Evolutionary conservation across 2,113 vertebrate genomes (phyloP).

Genomic region (Pholis gunnellus): DNA sequence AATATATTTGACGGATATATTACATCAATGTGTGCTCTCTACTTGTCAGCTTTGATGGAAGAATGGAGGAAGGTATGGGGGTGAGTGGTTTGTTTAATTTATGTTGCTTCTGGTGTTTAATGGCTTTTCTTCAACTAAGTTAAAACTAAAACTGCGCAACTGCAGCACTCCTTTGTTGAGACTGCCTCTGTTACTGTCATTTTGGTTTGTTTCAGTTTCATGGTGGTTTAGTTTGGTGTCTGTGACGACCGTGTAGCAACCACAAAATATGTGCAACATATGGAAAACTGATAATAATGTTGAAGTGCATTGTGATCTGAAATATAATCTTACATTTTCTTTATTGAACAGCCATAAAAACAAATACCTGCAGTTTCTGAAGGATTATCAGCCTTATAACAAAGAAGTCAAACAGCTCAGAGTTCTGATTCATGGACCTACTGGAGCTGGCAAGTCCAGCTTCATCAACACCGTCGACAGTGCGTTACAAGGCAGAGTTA

Average conservation of each 20-base stretch:
- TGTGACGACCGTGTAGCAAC: background rate
- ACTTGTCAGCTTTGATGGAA: background rate
- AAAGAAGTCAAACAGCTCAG: background rate
- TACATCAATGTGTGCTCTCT: background rate
- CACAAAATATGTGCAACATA: background rate
- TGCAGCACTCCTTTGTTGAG: background rate
- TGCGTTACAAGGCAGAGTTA: constrained; percentile 11
- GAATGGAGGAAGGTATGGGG: background rate
- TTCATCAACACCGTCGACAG: constrained; percentile 67
- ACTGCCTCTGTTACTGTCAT: background rate
- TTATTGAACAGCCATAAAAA: background rate
- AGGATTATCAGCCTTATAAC: background rate
- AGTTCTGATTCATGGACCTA: background rate
- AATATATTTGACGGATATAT: background rate
- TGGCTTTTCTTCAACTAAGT: background rate
- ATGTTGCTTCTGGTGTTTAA: background rate
- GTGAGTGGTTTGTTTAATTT: background rate
- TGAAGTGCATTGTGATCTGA: background rate
- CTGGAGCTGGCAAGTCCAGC: constrained; percentile 14
- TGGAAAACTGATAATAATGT: background rate
- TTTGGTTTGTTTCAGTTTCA: background rate
- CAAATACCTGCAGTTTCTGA: background rate
- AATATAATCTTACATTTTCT: background rate
- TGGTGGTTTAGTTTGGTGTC: background rate
- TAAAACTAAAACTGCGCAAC: background rate